phyloP scores from a whole-genome alignment of 2,888 invertebrate species.

The Onchidella celtica region DNA sequence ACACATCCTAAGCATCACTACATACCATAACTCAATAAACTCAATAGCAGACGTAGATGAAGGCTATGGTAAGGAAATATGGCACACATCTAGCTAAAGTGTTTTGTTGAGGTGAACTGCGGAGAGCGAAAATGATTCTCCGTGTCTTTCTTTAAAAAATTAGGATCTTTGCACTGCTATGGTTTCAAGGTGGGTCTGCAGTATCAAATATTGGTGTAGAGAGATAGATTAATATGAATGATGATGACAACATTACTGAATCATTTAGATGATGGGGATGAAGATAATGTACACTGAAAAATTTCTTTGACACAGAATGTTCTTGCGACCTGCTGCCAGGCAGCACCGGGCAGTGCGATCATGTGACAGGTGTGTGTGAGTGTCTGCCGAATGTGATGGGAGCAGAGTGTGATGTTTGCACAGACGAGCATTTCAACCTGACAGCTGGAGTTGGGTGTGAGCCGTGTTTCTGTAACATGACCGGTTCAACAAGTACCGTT shows the following conservation, averaged over 20 bases:
- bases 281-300: too few species aligned
- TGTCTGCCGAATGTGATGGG: slow-evolving; percentile 62
- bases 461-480: slow-evolving; percentile 58
- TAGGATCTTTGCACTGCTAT: too few species aligned
- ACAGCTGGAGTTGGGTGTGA: slow-evolving; percentile 60
- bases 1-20: too few species aligned
- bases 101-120: too few species aligned
- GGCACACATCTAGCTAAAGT: too few species aligned
- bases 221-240: not conserved
- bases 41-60: too few species aligned
- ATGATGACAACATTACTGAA: not conserved
- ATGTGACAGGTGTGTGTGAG: slow-evolving; percentile 59
- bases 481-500: slow-evolving; percentile 48
- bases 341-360: slow-evolving; percentile 62
- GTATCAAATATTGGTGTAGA: not conserved
- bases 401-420: slow-evolving; percentile 59
- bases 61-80: too few species aligned
- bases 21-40: too few species aligned
- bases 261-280: too few species aligned
- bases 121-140: too few species aligned
- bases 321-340: slow-evolving; percentile 53
- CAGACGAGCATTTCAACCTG: slow-evolving; percentile 59
- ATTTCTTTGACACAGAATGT: slow-evolving; percentile 47
- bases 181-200: too few species aligned
- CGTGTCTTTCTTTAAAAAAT: too few species aligned